Percentiles rank a stretch among this genome's conserved stretches.
Evolutionary conservation across 1,140 invertebrate species (phyloP).

Genomic region (Lycorma delicatula): DNA sequence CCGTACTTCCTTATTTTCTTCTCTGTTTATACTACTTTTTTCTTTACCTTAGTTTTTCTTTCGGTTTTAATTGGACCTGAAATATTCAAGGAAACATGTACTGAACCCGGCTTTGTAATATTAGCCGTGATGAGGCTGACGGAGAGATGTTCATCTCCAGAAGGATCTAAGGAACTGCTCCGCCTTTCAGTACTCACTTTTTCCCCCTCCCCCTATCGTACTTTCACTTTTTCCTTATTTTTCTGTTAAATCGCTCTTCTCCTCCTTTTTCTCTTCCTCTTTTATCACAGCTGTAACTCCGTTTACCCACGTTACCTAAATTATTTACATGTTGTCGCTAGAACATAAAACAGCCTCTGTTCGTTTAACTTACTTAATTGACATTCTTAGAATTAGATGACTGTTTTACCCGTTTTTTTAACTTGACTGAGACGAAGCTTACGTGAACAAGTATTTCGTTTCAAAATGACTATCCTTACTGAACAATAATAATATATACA

Average conservation of each 20-base stretch:
- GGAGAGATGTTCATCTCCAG: not conserved
- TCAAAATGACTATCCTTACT: no score
- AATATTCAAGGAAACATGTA: constrained; percentile 14
- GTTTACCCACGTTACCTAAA: no score
- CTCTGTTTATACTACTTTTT: not conserved
- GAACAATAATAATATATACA: no score
- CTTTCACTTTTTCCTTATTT: not conserved
- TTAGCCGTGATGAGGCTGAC: not conserved
- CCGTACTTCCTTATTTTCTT: not conserved
- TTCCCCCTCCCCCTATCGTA: not conserved
- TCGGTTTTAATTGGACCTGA: constrained; percentile 14
- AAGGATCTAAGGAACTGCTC: constrained; percentile 2
- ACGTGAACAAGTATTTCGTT: no score
- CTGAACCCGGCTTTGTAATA: not conserved
- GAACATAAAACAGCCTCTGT: no score
- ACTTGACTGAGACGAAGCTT: no score
- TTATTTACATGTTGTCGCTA: no score
- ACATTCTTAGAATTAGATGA: no score
- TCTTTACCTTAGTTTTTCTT: constrained; percentile 1
- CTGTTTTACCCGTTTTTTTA: no score
- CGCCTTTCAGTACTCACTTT: not conserved
- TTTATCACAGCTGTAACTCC: not conserved
- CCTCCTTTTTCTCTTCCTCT: not conserved
- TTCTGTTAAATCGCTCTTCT: not conserved
- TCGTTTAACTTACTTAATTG: no score